phyloP scores from a whole-genome alignment of 2,888 invertebrate genomes.

The Aplocera efformata region DNA sequence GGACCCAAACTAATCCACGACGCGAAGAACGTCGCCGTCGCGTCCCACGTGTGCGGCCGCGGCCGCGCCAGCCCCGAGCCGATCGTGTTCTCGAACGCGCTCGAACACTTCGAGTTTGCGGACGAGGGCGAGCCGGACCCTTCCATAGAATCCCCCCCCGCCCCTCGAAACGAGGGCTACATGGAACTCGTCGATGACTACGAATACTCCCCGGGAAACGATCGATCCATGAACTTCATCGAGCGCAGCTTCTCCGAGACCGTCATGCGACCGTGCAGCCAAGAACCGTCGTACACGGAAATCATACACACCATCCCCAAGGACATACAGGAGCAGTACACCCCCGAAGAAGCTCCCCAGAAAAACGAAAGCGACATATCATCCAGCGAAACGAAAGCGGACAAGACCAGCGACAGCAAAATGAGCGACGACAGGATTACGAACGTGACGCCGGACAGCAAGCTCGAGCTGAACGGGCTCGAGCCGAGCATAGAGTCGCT shows the following conservation, averaged over 20 bases:
- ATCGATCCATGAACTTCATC: slow-evolving; percentile 79
- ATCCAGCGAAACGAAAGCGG: slow-evolving; percentile 30
- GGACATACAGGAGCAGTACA: slow-evolving; percentile 23
- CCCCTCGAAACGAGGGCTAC: slow-evolving; percentile 60
- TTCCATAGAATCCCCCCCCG: slow-evolving; percentile 78
- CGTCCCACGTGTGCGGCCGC: slow-evolving; percentile 71
- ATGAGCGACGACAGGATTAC: slow-evolving; percentile 20
- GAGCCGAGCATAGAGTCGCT: slow-evolving; percentile 45
- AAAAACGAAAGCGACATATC: slow-evolving; percentile 40
- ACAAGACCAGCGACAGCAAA: slow-evolving; percentile 24
- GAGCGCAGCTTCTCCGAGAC: slow-evolving; percentile 70
- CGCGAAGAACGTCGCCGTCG: slow-evolving; percentile 61
- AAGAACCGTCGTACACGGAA: slow-evolving; percentile 28
- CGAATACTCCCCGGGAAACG: slow-evolving; percentile 63
- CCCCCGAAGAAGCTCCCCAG: slow-evolving; percentile 8
- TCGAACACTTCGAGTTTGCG: slow-evolving; percentile 91
- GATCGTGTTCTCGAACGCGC: slow-evolving; percentile 75
- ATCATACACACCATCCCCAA: slow-evolving; percentile 29
- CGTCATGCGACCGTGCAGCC: slow-evolving; percentile 48
- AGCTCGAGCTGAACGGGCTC: slow-evolving; percentile 29
- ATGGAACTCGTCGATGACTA: slow-evolving; percentile 72
- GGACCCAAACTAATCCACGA: slow-evolving; percentile 63
- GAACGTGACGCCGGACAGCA: slow-evolving; percentile 20
- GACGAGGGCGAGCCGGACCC: slow-evolving; percentile 92
- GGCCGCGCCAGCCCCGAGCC: slow-evolving; percentile 59